Base-by-base conservation (phyloP, 2,797 vertebrate species). In the Merluccius polli region DNA sequence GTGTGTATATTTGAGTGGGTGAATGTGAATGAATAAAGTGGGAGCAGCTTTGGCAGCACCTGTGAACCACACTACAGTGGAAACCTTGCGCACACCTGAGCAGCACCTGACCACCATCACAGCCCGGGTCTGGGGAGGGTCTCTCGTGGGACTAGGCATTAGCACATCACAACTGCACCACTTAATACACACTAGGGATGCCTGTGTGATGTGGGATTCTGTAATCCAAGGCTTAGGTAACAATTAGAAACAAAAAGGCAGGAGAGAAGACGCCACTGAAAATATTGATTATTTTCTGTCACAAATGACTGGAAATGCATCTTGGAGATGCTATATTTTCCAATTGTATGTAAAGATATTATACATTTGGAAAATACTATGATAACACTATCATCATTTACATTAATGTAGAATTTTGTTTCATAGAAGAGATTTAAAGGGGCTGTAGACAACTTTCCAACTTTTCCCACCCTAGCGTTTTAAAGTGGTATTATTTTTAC, bases 31-130 rank as follows among this genome's bases (percentile, higher is more conserved):
- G 27, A 16, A 69, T 44, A 63, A 73, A 72, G 77, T 72, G 76
- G 59, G 71, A 85, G 81, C 74, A 75, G 83, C 76, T 80, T 41
- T 79, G 82, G 82, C 85, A 82, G 82, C 92, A 94, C 92, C 93
- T 94, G 94, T 81, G 91, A 90, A 89, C 93, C 74, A 36, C 78
- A 73, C 79, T 84, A 77, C 87, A 87, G 90, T 84, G 75, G 87
- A 89, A 89, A 89, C 80, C 59, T 85, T 77, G 80, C 75, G 79
- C 86, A 82, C 93, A 95, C 94, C 95, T 94, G 93, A 95, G 85
- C 92, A 87, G 85, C 94, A 94, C 93, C 93, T 93, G 93, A 90
- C 86, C 87, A 90, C 92, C 81, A 73, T 83, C 87, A 82, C 68
- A 82, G 85, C 78, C 77, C 21, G 80, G 81, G 81, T 83, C 79